phyloP scores from a whole-genome alignment of 2,797 vertebrate species.

The Falco novaeseelandiae region DNA sequence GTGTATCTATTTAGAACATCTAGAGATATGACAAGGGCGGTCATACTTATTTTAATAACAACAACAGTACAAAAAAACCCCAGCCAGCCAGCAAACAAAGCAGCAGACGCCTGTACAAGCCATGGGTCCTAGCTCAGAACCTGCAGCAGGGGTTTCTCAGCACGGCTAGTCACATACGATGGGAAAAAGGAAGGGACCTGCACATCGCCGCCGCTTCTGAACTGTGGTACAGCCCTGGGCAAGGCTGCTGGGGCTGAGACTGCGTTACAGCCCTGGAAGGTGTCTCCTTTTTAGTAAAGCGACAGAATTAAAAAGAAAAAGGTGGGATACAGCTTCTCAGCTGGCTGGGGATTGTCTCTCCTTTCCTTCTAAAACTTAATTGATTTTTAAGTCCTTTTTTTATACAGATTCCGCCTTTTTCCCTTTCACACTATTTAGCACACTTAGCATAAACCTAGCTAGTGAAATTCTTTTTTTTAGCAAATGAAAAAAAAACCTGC shows the following conservation, averaged over 20 bases:
- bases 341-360: background rate
- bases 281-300: background rate
- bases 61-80: background rate
- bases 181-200: background rate
- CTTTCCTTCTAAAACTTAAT: background rate
- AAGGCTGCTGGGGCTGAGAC: background rate
- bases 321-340: background rate
- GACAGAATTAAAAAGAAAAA: background rate
- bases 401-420: background rate
- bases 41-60: slow-evolving; percentile 3
- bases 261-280: fast-evolving
- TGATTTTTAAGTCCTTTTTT: background rate
- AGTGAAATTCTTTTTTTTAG: background rate
- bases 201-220: fast-evolving
- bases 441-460: background rate
- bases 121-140: background rate
- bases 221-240: background rate
- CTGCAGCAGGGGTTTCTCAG: fast-evolving
- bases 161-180: fast-evolving
- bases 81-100: background rate
- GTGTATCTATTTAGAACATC: slow-evolving; percentile 16
- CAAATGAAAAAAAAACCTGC: background rate
- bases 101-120: fast-evolving
- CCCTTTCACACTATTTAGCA: background rate
- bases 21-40: background rate